phyloP scores from a whole-genome alignment of 2,888 invertebrate species.

The Tipula confusa region DNA sequence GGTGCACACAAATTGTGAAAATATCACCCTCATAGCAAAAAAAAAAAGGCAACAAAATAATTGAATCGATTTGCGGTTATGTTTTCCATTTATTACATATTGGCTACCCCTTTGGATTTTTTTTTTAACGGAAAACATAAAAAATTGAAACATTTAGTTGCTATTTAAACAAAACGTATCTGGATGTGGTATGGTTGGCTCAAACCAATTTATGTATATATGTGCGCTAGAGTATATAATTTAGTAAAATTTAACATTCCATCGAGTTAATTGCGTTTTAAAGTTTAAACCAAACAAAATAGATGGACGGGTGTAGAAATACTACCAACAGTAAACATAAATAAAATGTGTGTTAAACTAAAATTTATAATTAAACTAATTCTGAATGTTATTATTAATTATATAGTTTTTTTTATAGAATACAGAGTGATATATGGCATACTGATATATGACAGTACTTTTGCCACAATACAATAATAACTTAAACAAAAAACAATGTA shows the following conservation, averaged over 20 bases:
- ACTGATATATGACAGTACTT: no score
- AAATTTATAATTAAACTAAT: no score
- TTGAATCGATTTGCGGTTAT: not conserved
- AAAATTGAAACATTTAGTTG: not conserved
- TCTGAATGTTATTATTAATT: no score
- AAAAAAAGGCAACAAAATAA: not conserved
- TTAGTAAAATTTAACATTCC: not conserved
- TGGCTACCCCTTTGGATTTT: not conserved
- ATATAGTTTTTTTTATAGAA: no score
- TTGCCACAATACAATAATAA: no score
- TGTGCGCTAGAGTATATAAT: not conserved
- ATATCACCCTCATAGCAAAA: no score
- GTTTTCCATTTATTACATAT: not conserved
- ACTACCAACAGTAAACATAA: no score
- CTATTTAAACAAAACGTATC: not conserved
- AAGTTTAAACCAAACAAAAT: no score
- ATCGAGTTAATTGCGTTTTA: not conserved
- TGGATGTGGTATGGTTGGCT: not conserved
- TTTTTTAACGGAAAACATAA: not conserved
- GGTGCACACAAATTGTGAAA: not conserved
- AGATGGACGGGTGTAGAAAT: no score
- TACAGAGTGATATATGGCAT: no score
- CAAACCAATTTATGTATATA: not conserved
- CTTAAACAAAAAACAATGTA: no score
- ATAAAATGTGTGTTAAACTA: no score